Percentiles rank a stretch among this genome's conserved stretches.
Evolutionary conservation across 2,113 vertebrate species (phyloP).

Genomic region (Potamarius usumacintae): DNA sequence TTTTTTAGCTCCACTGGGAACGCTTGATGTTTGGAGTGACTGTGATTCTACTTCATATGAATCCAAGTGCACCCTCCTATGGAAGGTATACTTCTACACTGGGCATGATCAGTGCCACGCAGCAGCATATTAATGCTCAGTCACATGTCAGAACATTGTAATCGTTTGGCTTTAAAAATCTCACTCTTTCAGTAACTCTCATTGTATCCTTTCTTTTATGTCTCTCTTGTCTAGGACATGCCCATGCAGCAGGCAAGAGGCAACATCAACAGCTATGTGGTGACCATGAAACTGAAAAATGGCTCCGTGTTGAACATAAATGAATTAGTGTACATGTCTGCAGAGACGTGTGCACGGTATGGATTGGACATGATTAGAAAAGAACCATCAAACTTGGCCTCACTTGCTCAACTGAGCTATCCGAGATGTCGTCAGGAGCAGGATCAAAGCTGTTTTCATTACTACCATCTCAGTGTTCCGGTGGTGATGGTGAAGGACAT

Average conservation of each 20-base stretch:
- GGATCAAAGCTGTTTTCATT: slow-evolving; percentile 24
- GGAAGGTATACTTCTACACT: slow-evolving; percentile 68
- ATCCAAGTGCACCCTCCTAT: slow-evolving; percentile 62
- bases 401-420: neutral
- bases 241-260: slow-evolving; percentile 60
- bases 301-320: slow-evolving; percentile 44
- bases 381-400: neutral
- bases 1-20: slow-evolving; percentile 66
- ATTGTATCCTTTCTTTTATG: neutral
- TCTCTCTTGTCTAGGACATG: slow-evolving; percentile 58
- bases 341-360: neutral
- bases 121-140: neutral
- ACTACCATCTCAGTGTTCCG: slow-evolving; percentile 41
- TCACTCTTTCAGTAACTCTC: neutral
- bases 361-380: neutral
- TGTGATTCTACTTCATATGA: slow-evolving; percentile 52
- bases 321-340: neutral
- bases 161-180: neutral
- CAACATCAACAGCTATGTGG: slow-evolving; percentile 58
- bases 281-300: slow-evolving; percentile 48
- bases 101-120: neutral
- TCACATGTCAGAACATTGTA: neutral
- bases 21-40: slow-evolving; percentile 70
- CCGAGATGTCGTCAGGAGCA: slow-evolving; percentile 3
- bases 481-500: slow-evolving; percentile 52